Evolutionary conservation across 1,140 invertebrate genomes (phyloP).

Genomic region (Leptinotarsa undecemlineata): DNA sequence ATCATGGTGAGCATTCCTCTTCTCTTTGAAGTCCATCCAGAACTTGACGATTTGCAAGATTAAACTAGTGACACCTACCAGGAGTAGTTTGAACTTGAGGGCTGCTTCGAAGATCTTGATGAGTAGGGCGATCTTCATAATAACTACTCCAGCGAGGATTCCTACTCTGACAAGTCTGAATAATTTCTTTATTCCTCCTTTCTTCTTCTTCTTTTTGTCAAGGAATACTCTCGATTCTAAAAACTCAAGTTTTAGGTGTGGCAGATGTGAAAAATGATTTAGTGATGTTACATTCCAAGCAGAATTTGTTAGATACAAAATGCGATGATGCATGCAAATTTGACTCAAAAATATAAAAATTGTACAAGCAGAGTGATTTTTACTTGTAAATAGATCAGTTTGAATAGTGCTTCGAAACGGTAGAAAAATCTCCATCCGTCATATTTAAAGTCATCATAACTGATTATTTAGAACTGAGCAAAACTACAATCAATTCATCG

Average conservation of each 20-base stretch:
- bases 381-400: no score
- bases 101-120: conserved; percentile 24
- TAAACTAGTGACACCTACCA: conserved; percentile 3
- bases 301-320: background rate
- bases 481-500: no score
- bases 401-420: no score
- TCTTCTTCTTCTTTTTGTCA: conserved; percentile 19
- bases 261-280: background rate
- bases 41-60: conserved; percentile 18
- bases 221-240: conserved; percentile 14
- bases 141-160: conserved; percentile 6
- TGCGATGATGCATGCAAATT: background rate
- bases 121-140: conserved; percentile 10
- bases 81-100: conserved; percentile 23
- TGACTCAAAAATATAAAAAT: background rate
- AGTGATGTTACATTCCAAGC: background rate
- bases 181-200: conserved; percentile 11
- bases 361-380: background rate
- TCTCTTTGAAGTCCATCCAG: conserved; percentile 18
- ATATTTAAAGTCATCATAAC: no score
- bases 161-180: conserved; percentile 6
- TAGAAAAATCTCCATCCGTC: no score
- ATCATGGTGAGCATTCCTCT: conserved; percentile 9
- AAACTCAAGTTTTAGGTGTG: background rate
- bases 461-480: no score